Evolutionary conservation across 2,113 vertebrate species (phyloP).

Genomic region (Alethe castanea): DNA sequence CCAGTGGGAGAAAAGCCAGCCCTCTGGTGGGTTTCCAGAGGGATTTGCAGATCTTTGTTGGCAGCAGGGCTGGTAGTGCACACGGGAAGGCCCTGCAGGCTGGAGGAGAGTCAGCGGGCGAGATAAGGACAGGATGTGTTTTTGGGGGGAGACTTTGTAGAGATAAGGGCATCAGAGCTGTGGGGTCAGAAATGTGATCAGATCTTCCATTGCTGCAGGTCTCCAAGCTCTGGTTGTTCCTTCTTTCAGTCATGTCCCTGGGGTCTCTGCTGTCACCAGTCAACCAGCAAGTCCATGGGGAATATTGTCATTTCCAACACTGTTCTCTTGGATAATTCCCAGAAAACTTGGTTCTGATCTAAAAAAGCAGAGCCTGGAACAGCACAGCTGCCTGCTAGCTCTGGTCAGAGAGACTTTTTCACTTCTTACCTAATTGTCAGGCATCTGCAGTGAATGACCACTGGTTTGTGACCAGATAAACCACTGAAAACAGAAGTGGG

Average conservation of each 20-base stretch:
- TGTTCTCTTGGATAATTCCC: not conserved
- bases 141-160: not conserved
- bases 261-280: not conserved
- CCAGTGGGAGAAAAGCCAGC: not conserved
- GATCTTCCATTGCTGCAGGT: not conserved
- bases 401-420: not conserved
- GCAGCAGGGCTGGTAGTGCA: not conserved
- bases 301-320: not conserved
- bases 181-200: not conserved
- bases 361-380: not conserved
- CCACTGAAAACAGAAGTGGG: not conserved
- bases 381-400: not conserved
- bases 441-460: not conserved
- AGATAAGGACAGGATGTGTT: not conserved
- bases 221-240: not conserved
- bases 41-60: constrained; percentile 12
- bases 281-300: not conserved
- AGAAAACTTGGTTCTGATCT: not conserved
- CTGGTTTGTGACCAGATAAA: not conserved
- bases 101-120: not conserved
- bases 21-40: not conserved
- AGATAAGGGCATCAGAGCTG: not conserved
- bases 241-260: not conserved
- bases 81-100: not conserved
- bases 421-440: not conserved